Evolutionary conservation across 2,888 invertebrate genomes (phyloP).

Genomic region (Amaurobius ferox): DNA sequence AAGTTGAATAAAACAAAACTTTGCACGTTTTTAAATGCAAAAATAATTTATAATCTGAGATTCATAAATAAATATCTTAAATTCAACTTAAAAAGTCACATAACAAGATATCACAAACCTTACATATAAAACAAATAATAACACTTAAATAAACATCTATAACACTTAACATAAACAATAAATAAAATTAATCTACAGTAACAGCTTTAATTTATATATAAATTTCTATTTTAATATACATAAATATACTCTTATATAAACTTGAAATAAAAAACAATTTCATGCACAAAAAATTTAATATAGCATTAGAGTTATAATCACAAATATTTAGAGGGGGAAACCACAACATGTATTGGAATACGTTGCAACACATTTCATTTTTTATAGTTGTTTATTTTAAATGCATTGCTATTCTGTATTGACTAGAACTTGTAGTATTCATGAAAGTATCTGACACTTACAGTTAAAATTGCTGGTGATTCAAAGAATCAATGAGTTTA

Average conservation of each 20-base stretch:
- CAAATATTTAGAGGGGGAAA: neutral
- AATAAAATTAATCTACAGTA: neutral
- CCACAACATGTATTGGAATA: neutral
- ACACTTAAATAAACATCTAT: neutral
- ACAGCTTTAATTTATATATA: neutral
- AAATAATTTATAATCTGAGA: neutral
- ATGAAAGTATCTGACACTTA: conserved; percentile 54
- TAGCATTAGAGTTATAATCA: neutral
- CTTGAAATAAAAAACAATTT: no score
- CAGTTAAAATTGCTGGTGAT: conserved; percentile 59
- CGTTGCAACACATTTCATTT: neutral
- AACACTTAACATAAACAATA: conserved; percentile 1
- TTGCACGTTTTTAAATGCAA: no score
- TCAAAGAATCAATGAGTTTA: conserved; percentile 39
- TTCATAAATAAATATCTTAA: neutral
- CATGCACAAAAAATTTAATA: neutral
- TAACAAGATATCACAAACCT: neutral
- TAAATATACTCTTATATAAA: no score
- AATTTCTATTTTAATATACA: no score
- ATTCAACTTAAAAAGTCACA: neutral
- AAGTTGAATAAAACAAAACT: no score
- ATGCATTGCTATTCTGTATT: conserved; percentile 17
- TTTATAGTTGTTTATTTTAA: neutral
- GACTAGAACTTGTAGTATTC: conserved; percentile 45
- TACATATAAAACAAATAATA: neutral